Base-by-base conservation (phyloP, 2,113 vertebrate species). In the Etheostoma spectabile region DNA sequence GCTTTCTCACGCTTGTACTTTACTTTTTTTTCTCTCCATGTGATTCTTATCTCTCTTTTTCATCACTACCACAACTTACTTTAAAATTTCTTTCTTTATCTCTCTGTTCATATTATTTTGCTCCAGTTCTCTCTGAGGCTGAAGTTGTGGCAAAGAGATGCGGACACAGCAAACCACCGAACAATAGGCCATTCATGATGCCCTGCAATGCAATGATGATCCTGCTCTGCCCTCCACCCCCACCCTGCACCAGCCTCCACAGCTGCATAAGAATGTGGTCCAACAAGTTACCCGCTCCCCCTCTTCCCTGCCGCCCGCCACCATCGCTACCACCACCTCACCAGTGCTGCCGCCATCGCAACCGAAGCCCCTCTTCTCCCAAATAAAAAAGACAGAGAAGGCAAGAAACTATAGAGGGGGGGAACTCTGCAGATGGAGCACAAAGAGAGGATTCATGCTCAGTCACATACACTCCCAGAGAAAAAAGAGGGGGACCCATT, bases 251-350 rank as follows among this genome's bases (percentile, higher is more conserved):
- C 91, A 92, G 92, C 91, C 91, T 94, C 94, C 94, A 94, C 95
- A 95, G 95, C 95, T 96, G 95, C 95, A 95, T 89, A 93, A 90
- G 94, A 95, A 94, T 94, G 95, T 91, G 89, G 94, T 96, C 95
- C 95, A 95, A 95, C 93, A 94, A 93, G 92, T 93, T 79, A 74
- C 86, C 86, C 86, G n/a, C 89, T 51, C 53, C 88, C 87, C 56
- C 21, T 19, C 61, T 30, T 63, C 68, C 27, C 57, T 11, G 24
- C 84, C 22, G 30, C 91, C 87, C 81, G 77, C 89, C 85, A 78
- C 90, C 88, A 86, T 84, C 89, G 57, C 89, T 83, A 89, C 83
- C 92, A 90, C 91, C 90, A 89, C 83, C 87, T 92, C 92, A 88
- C 89, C 91, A 92, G 82, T 62, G 82, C 89, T 81, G 82, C 87